Conservation (phyloP, 2,888 invertebrate genomes). For the Crioceris asparagi region DNA sequence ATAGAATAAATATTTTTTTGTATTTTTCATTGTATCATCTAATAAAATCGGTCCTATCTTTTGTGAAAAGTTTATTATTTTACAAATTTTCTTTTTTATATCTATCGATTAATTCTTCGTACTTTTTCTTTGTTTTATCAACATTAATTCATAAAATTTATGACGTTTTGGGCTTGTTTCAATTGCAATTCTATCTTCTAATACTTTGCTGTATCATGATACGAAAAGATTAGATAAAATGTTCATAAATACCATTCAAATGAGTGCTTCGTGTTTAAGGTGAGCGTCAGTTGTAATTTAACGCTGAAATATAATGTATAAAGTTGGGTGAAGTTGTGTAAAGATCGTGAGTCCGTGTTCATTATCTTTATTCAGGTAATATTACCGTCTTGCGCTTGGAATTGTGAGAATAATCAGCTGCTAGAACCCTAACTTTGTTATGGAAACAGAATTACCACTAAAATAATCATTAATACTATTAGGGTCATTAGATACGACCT, state of each 20-base stretch:
- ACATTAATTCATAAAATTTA: no score
- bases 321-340: constrained; percentile 33
- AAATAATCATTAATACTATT: constrained; percentile 34
- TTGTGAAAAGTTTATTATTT: no score
- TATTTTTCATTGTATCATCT: no score
- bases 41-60: no score
- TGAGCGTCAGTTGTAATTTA: constrained; percentile 26
- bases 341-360: constrained; percentile 27
- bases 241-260: constrained; percentile 22
- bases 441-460: constrained; percentile 36
- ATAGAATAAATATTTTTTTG: no score
- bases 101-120: no score
- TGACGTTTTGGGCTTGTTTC: no score
- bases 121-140: no score
- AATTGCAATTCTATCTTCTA: no score
- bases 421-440: constrained; percentile 34
- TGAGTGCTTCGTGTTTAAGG: constrained; percentile 28
- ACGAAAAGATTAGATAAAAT: not conserved
- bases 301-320: constrained; percentile 25
- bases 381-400: constrained; percentile 27
- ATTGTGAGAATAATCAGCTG: constrained; percentile 33
- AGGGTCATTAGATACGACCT: constrained; percentile 33
- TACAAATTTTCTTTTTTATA: no score
- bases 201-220: not conserved
- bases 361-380: constrained; percentile 30